These are phyloP conservation scores for Zeuzera pyrina DNA, from an alignment of 2,888 invertebrate species.

Conservation along the genomic window DNA sequence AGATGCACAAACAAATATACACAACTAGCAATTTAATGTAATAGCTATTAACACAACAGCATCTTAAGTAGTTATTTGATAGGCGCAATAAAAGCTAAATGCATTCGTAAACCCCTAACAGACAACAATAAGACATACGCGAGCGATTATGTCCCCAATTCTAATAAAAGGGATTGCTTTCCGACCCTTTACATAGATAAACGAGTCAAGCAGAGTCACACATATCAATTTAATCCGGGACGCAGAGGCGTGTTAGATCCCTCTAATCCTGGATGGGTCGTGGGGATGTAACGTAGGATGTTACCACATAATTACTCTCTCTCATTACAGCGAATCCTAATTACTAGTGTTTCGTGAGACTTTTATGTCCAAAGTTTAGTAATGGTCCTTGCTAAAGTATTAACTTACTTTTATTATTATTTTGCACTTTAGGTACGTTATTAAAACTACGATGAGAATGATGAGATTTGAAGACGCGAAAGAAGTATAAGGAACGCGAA, in stretches of 20 bases:
- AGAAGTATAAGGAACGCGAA: no score
- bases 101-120: conserved; percentile 37
- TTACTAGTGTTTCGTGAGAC: no score
- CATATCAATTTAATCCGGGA: conserved; percentile 64
- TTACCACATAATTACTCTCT: conserved; percentile 60
- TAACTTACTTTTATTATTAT: no score
- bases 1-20: no score
- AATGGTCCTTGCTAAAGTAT: no score
- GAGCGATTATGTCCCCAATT: conserved; percentile 53
- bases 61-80: conserved; percentile 36
- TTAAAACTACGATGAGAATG: no score
- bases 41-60: no score
- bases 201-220: conserved; percentile 55
- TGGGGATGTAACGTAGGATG: conserved; percentile 46
- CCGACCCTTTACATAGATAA: conserved; percentile 62
- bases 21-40: no score
- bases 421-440: no score
- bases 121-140: conserved; percentile 55
- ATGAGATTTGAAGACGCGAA: no score
- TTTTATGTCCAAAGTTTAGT: no score
- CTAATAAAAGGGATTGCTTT: conserved; percentile 60
- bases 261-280: conserved; percentile 54
- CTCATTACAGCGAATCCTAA: no score
- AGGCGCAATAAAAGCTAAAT: conserved; percentile 43
- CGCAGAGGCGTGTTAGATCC: conserved; percentile 47